Base-by-base conservation (phyloP, 2,113 vertebrate species). In the Dicentrarchus labrax region DNA sequence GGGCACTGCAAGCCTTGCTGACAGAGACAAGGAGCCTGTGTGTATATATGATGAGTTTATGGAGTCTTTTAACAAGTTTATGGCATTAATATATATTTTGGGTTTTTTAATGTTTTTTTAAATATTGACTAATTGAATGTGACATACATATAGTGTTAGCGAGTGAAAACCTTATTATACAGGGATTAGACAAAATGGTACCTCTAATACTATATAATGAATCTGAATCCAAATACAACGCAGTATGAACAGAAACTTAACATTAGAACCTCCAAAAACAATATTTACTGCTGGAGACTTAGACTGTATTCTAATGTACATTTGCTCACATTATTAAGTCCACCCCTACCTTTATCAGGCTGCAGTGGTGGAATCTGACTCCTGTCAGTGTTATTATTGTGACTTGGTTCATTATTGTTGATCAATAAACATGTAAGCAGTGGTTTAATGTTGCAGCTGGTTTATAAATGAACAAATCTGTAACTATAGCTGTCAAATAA, bases 11-110 rank as follows among this genome's bases (percentile, higher is more conserved):
- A 86, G 80, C 67, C 57, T 76, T 45, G 70, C 82, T 82, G 88
- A 91, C 88, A 83, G 71, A 90, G 77, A 87, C 81, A 78, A 48
- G 71, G 72, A 73, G 69, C 72, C 61, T 76, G 64, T 77, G 80
- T 82, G 68, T 76, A 9, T 43, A 39, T 56, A 47, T 79, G 71
- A 83, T 9, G 38, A 64, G 70, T 82, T 66, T 78, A 65, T 30
- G 53, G 21, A 30, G 76, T 45, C 11, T 50, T 73, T 90, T 51
- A 39, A 30, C 6, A 22, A 6, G 41, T 74, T 72, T 70, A 71
- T 54, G 11, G 6, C 47, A 19, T 15, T 51, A 39, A 19, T 41
- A 48, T 47, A 36, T 48, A 24, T 16, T 43, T 50, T 2, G 5
- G 15, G 45, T 30, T 41, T 30, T 47, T 72, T 76, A 38, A 68